Evolutionary conservation across 2,888 invertebrate species (phyloP).

Genomic region (Microchrysa polita): DNA sequence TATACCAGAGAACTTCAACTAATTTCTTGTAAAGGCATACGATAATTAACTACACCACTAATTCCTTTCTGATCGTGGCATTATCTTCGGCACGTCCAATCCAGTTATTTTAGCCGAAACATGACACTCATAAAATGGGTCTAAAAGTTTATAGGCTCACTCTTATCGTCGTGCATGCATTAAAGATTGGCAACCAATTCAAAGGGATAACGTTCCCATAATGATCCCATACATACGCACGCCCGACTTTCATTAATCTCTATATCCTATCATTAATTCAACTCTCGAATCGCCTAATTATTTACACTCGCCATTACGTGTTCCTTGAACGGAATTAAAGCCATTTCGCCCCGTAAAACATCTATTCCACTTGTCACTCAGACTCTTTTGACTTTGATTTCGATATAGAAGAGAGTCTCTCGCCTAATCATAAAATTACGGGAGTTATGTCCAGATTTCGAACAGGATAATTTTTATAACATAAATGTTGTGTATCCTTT

Average conservation of each 20-base stretch:
- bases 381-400: neutral
- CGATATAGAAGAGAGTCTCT: too few relatives aligned
- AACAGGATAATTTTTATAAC: conserved; percentile 34
- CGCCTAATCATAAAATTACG: conserved; percentile 20
- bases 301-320: conserved; percentile 16
- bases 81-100: too few relatives aligned
- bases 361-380: neutral
- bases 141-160: neutral
- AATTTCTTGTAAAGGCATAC: too few relatives aligned
- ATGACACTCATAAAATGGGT: neutral
- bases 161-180: neutral
- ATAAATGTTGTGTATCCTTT: neutral
- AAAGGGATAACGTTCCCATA: neutral
- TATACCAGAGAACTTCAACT: too few relatives aligned
- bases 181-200: neutral
- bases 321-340: neutral
- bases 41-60: too few relatives aligned
- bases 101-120: too few relatives aligned
- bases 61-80: too few relatives aligned
- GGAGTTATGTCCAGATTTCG: conserved; percentile 24
- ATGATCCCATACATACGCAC: neutral
- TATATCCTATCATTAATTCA: conserved; percentile 5
- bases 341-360: neutral
- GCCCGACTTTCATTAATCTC: conserved; percentile 19
- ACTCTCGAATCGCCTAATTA: conserved; percentile 18